phyloP scores from a whole-genome alignment of 2,113 vertebrate genomes.

The Caranx ignobilis region DNA sequence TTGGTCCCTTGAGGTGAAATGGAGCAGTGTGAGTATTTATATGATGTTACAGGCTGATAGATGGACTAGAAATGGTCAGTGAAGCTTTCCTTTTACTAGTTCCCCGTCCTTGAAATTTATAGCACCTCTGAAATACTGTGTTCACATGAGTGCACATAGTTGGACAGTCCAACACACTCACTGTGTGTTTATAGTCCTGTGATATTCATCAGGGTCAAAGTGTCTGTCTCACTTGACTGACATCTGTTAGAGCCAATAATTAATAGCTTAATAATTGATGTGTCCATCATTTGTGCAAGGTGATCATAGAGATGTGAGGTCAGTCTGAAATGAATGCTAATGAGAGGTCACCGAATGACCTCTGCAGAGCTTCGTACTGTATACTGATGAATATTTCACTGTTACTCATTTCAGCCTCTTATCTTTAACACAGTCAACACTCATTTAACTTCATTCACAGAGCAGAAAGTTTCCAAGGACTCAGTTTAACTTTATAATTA shows the following conservation, averaged over 20 bases:
- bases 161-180: conserved; percentile 19
- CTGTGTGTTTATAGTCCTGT: conserved; percentile 54
- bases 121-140: conserved; percentile 44
- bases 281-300: conserved; percentile 30
- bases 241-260: conserved; percentile 70
- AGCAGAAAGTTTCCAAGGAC: not conserved
- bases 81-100: conserved; percentile 61
- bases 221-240: conserved; percentile 71
- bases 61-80: conserved; percentile 46
- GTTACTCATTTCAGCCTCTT: not conserved
- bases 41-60: conserved; percentile 41
- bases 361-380: not conserved
- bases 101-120: conserved; percentile 72
- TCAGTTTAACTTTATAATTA: not conserved
- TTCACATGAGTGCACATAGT: conserved; percentile 57
- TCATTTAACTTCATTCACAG: not conserved
- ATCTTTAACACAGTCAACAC: not conserved
- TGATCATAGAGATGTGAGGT: conserved; percentile 39
- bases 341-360: conserved; percentile 39
- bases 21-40: conserved; percentile 57
- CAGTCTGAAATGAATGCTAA: conserved; percentile 26
- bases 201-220: conserved; percentile 66
- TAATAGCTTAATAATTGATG: conserved; percentile 73
- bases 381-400: not conserved
- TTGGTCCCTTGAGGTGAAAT: conserved; percentile 61